These are phyloP conservation scores for Mastomys coucha DNA, from an alignment of 2,113 vertebrate species.

Conservation along the genomic window DNA sequence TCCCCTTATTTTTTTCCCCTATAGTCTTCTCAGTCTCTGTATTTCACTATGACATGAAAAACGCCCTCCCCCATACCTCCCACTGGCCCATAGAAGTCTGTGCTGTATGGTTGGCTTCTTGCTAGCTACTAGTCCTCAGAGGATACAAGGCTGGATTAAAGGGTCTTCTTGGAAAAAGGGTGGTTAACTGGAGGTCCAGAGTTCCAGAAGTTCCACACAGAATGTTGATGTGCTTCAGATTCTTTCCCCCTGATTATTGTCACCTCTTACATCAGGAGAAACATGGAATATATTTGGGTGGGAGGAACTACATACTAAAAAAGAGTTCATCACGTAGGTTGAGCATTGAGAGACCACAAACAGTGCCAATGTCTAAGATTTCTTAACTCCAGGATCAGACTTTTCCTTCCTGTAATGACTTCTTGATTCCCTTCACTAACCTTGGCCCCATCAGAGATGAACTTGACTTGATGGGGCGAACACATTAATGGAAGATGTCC, in stretches of 20 bases:
- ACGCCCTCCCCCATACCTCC: too few relatives aligned
- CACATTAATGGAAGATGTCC: background rate
- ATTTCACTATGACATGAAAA: background rate
- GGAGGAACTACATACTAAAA: background rate
- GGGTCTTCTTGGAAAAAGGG: background rate
- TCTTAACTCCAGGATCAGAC: background rate
- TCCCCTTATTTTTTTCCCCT: background rate
- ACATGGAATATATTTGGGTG: background rate
- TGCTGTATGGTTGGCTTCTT: background rate
- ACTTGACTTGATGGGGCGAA: background rate
- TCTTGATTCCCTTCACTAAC: background rate
- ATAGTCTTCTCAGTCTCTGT: background rate
- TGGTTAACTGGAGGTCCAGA: background rate
- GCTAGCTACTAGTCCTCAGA: background rate
- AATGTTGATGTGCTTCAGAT: background rate
- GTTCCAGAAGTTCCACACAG: too few relatives aligned
- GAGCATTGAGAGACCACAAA: background rate
- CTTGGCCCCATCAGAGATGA: background rate
- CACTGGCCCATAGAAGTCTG: background rate
- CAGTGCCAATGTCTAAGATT: background rate
- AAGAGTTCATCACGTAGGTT: background rate
- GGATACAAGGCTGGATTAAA: background rate
- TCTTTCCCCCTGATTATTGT: background rate
- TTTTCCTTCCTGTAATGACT: background rate
- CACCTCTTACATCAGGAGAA: background rate